Percentiles rank a stretch among this genome's conserved stretches.
Conservation (phyloP, 2,797 vertebrate species). For the Sebastes cheni region DNA sequence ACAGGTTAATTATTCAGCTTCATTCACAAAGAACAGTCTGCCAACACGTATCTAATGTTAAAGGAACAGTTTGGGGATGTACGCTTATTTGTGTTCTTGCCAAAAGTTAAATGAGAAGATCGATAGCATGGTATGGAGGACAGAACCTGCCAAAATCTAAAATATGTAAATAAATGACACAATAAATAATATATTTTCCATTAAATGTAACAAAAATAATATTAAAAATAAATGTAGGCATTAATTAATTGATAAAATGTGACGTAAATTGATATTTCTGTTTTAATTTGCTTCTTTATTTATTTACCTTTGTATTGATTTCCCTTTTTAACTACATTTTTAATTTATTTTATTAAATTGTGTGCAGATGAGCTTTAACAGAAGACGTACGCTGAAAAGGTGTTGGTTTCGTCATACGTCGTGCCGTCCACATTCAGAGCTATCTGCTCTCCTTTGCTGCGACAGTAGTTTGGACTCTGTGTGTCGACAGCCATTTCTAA, state of each 20-base stretch:
- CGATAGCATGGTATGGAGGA: not conserved
- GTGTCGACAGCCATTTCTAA: slow-evolving; percentile 94
- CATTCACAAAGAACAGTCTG: not conserved
- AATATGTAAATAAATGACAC: too few relatives aligned
- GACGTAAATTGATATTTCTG: too few relatives aligned
- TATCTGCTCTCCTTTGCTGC: slow-evolving; percentile 98
- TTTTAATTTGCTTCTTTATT: too few relatives aligned
- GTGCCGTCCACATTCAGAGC: slow-evolving; percentile 96
- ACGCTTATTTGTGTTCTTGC: not conserved
- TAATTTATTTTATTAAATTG: too few relatives aligned
- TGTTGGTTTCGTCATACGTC: slow-evolving; percentile 88
- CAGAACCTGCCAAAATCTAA: too few relatives aligned
- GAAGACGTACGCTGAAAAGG: slow-evolving; percentile 88
- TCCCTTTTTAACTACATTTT: too few relatives aligned
- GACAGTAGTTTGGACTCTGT: slow-evolving; percentile 94
- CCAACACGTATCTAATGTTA: not conserved
- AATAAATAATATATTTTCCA: too few relatives aligned
- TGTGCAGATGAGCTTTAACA: not conserved
- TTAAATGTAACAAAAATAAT: too few relatives aligned
- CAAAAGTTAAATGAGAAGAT: not conserved
- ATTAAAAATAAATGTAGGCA: too few relatives aligned
- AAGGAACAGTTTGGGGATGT: not conserved
- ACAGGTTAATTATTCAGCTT: not conserved
- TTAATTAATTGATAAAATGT: too few relatives aligned
- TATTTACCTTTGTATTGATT: too few relatives aligned